Base-by-base conservation (phyloP, 1,140 invertebrate genomes). In the Zaprionus davidi region DNA sequence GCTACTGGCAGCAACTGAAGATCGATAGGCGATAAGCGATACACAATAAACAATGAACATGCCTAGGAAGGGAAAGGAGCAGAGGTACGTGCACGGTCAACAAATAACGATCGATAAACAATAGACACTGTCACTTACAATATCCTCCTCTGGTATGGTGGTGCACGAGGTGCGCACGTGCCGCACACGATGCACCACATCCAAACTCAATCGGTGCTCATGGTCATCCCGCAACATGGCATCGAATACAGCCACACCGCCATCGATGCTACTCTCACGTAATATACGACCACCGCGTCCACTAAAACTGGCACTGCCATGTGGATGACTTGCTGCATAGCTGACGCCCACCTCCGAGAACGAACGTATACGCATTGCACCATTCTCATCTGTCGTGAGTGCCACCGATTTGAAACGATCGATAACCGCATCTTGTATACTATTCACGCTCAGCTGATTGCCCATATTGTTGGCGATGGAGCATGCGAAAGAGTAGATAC, bases 131-230 rank as follows among this genome's bases (percentile, higher is more conserved):
- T 11, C 60, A 67, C 91, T 92, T 85, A 92, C 79, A 24, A 90
- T 87, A 66, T 92, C 91, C 67, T 92, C 91, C 76, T 92, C 91
- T 26, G 91, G 91, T 68, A 92, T 92, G 7, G 91, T 92, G 20
- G 91, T 91, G 59, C 91, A 92, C 1, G 91, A 92, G 4, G 90
- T 92, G 63, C 91, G 84, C 13, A 92, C 78, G 68, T 92, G 91
- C 1, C 91, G 82, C 71, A 88, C 76, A 15, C 91, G 91, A 75
- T 92, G 80, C 75, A 79, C 71, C 7, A 81, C 82, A 56, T 92
- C 91, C 71, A 92, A 58, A 12, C 91, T 92, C 2, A 92, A 59
- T 3, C 90, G 82, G 68, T 92, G 90, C n/a, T 92, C 90, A 24
- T 88, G 91, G 44, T 90, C 82, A 26, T 90, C 85, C 0, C 86